phyloP scores from a whole-genome alignment of 1,140 invertebrate species.

The Bactericera cockerelli region DNA sequence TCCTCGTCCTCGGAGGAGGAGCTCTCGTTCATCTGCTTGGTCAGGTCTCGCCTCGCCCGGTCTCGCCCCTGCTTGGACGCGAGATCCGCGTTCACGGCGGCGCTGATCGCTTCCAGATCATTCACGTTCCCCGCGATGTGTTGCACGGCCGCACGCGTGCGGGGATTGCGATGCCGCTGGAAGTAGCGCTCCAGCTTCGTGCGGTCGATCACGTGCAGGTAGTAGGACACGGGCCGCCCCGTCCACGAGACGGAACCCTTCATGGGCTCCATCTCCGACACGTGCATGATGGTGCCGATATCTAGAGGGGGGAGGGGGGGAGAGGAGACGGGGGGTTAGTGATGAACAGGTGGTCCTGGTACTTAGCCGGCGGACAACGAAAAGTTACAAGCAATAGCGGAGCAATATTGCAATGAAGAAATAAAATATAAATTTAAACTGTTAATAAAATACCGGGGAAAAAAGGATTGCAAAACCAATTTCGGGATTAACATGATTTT shows the following conservation, averaged over 20 bases:
- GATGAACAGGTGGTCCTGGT: neutral
- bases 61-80: slow-evolving; percentile 22
- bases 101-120: slow-evolving; percentile 2
- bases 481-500: too few relatives aligned
- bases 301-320: slow-evolving; percentile 40
- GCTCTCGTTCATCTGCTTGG: slow-evolving; percentile 25
- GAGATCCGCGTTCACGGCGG: neutral
- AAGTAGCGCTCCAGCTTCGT: slow-evolving; percentile 40
- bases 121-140: neutral
- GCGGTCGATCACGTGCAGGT: slow-evolving; percentile 90
- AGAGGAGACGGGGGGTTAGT: neutral
- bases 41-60: slow-evolving; percentile 28
- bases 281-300: slow-evolving; percentile 97
- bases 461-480: too few relatives aligned
- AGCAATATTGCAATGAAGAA: too few relatives aligned
- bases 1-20: slow-evolving; percentile 31
- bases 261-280: slow-evolving; percentile 85
- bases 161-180: slow-evolving; percentile 8
- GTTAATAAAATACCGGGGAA: too few relatives aligned
- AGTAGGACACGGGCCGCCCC: slow-evolving; percentile 93
- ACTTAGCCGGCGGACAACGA: too few relatives aligned
- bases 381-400: too few relatives aligned
- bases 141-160: neutral
- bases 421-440: too few relatives aligned
- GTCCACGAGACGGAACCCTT: slow-evolving; percentile 97